Conservation (phyloP, 2,797 vertebrate genomes). For the Morus bassanus region DNA sequence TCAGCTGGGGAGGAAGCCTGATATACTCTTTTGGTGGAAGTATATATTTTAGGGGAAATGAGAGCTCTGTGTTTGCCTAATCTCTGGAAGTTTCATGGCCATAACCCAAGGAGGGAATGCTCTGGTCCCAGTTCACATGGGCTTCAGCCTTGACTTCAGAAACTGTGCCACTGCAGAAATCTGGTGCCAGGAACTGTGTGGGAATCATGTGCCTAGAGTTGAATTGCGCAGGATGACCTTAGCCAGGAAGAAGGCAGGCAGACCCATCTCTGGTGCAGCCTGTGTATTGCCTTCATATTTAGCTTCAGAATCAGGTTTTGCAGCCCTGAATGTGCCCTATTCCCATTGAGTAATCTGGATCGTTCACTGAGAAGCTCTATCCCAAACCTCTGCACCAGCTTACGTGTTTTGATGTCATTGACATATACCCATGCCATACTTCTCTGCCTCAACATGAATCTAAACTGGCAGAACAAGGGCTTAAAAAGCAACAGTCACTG, state of each 20-base stretch:
- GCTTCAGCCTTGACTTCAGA: background rate
- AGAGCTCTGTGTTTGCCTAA: background rate
- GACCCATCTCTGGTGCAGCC: background rate
- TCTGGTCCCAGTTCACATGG: background rate
- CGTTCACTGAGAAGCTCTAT: background rate
- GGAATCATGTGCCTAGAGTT: background rate
- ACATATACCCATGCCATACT: accelerated
- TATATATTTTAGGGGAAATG: background rate
- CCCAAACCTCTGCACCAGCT: background rate
- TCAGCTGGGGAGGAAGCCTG: background rate
- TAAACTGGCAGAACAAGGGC: background rate
- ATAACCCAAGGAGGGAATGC: background rate
- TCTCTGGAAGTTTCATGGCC: background rate
- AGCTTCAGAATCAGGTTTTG: background rate
- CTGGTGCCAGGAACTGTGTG: background rate
- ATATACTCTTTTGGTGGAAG: background rate
- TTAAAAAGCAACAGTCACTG: background rate
- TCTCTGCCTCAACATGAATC: background rate
- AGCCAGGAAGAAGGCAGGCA: no score
- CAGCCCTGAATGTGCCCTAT: background rate
- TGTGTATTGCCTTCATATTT: background rate
- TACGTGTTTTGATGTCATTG: no score
- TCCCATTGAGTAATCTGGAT: background rate
- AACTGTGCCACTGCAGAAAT: background rate
- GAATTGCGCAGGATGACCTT: background rate